Base-by-base conservation (phyloP, 2,888 invertebrate genomes). In the Julus scanicus region DNA sequence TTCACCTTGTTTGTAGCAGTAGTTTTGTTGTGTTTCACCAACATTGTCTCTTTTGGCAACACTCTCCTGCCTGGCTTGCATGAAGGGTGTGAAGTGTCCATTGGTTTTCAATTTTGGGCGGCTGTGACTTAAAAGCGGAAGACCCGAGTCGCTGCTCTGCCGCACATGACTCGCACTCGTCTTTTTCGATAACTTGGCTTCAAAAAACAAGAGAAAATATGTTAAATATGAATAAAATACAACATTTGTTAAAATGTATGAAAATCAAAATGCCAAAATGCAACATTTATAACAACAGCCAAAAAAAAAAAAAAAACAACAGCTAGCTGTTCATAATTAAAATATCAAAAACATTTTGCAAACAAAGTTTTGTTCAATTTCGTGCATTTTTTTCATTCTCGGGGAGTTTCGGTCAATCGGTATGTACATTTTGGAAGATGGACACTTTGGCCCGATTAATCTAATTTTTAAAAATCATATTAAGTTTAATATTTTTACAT, bases 11-110 rank as follows among this genome's bases (percentile, higher is more conserved):
- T 57, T 57, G 57, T 20, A 20, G 87, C 29, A 87, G 63, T 57
- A 87, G 57, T 57, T 11, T 49, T 49, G 49, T 13, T 49, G 49
- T n/a, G n/a, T n/a, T n/a, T n/a, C n/a, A n/a, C n/a, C n/a, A n/a
- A n/a, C n/a, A n/a, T 4, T 17, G 13, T 88, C 88, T 49, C 84
- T 84, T 85, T 40, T 53, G 29, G 87, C 80, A 15, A 88, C 84
- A 49, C 15, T 84, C 49, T 87, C 87, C 29, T 88, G 44, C 44
- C 91, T 92, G 91, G 95, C 94, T 93, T 95, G 94, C 94, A 95
- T 95, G 91, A 94, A 94, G 88, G 94, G 93, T 89, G 94, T 94
- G 91, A 95, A 94, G 91, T 95, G 94, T 87, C 95, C 95, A 91
- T 95, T 95, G 89, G 95, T 94, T 91, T 95, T 95, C 89, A 95